Conservation (phyloP, 2,888 invertebrate genomes). For the Seladonia tumulorum region DNA sequence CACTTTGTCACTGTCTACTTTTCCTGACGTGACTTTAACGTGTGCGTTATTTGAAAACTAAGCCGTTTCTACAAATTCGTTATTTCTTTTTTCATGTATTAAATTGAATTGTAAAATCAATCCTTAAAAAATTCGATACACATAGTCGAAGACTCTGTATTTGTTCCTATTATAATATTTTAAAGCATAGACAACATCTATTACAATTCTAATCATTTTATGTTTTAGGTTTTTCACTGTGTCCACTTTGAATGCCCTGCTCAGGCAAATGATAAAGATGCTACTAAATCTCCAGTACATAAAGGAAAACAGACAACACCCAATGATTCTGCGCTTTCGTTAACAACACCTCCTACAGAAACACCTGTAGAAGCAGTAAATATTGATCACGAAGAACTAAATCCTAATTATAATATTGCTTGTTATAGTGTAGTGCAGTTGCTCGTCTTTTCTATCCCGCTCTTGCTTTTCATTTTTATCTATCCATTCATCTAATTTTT, state of each 20-base stretch:
- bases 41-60: not conserved
- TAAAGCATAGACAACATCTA: too few species aligned
- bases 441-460: too few species aligned
- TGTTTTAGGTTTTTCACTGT: slow-evolving; percentile 95
- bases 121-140: not conserved
- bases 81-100: not conserved
- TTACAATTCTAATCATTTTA: not conserved
- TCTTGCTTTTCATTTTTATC: too few species aligned
- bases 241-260: slow-evolving; percentile 99
- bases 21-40: not conserved
- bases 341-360: slow-evolving; percentile 73
- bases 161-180: too few species aligned
- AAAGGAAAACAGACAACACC: slow-evolving; percentile 62
- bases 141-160: too few species aligned
- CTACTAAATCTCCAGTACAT: slow-evolving; percentile 70
- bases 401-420: slow-evolving; percentile 62
- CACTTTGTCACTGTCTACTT: not conserved
- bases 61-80: not conserved
- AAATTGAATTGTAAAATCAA: not conserved
- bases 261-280: slow-evolving; percentile 83
- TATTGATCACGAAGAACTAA: slow-evolving; percentile 76
- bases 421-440: too few species aligned
- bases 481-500: too few species aligned
- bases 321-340: slow-evolving; percentile 14
- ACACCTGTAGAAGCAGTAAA: slow-evolving; percentile 79